Evolutionary conservation across 2,113 vertebrate genomes (phyloP), one percentile per base, ranked within the genome.

Genomic region (Strix uralensis): DNA sequence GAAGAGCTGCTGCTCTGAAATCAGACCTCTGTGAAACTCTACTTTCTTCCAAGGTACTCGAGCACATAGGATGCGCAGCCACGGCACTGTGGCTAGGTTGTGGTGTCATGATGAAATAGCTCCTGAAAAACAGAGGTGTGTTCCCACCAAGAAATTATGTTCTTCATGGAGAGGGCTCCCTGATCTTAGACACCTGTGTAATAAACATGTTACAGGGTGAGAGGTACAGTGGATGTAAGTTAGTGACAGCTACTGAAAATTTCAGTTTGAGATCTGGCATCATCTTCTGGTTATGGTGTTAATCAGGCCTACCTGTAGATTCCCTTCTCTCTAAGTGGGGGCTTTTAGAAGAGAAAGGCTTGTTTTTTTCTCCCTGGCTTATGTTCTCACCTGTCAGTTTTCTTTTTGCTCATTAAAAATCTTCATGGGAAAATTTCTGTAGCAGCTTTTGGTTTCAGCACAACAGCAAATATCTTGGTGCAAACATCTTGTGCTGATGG

Each of bases 51-150:
- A 63, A 15, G 47, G 25, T 65, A 34, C 25, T 46, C 32, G 36
- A 67, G 61, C 30, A 14, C 6, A 3, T 1, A 20, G 19, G 36
- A 22, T 10, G 2, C 1, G 34, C 18, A 40, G 34, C 25, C 1
- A 6, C 27, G 36, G 54, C 4, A 3, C 34, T 80, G 62, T 5
- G 3, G 25, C 38, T 46, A 15, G 63, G 67, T 42, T 71, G 42
- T 42, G 32, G 42, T 72, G 22, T 67, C 22, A 5, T 6, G 16
- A 34, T 61, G 46, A 72, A 25, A 21, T 18, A 73, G 29, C 36
- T 51, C 21, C 26, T 58, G 30, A 67, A 42, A 63, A 72, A 62
- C 0, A 0, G 30, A 72, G 49, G 26, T 12, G 6, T 30, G 13
- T 77, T 81, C 9, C 63, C 19, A 29, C 15, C 0, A 2, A 78